phyloP scores from a whole-genome alignment of 1,140 invertebrate genomes.

The Whitmania pigra region DNA sequence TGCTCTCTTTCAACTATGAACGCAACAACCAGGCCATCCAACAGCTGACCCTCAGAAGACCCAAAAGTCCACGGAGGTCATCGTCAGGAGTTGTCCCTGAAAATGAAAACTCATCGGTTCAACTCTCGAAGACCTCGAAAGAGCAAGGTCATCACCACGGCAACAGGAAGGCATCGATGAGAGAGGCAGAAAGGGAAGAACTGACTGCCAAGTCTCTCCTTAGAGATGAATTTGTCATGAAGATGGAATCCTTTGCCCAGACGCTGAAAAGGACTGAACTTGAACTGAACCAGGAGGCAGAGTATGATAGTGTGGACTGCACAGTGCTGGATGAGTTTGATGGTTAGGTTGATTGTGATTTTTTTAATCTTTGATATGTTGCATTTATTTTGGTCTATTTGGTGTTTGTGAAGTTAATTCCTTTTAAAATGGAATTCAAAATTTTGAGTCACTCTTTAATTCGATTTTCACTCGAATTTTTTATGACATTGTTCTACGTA shows the following conservation, averaged over 20 bases:
- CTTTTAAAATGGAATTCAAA: too few species aligned
- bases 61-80: neutral
- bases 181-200: neutral
- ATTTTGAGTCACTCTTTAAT: too few species aligned
- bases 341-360: too few species aligned
- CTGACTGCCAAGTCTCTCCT: conserved; percentile 35
- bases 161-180: neutral
- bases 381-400: too few species aligned
- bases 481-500: too few species aligned
- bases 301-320: conserved; percentile 40
- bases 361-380: too few species aligned
- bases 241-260: conserved; percentile 43
- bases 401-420: too few species aligned
- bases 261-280: conserved; percentile 42
- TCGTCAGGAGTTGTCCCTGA: neutral
- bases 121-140: neutral
- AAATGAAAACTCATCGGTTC: neutral
- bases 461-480: too few species aligned
- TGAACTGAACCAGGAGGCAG: conserved; percentile 44
- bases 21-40: conserved; percentile 12
- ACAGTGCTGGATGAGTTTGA: neutral
- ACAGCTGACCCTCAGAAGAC: neutral
- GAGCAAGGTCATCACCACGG: neutral
- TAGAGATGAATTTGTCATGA: conserved; percentile 44
- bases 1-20: conserved; percentile 39